Base-by-base conservation (phyloP, 2,797 vertebrate species). In the Diglossa cyanea region DNA sequence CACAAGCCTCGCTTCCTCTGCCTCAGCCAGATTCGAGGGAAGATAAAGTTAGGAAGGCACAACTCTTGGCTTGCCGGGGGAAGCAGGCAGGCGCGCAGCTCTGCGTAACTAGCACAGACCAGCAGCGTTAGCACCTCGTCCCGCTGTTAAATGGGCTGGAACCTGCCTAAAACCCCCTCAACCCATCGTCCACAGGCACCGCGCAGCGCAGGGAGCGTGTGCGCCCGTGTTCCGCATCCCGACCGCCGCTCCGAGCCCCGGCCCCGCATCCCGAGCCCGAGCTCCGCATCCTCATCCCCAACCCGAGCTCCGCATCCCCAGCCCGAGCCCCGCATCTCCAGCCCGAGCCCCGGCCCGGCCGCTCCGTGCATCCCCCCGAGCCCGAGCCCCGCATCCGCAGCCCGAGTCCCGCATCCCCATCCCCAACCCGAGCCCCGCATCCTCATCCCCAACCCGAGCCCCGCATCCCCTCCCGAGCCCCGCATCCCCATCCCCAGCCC, bases 121-220 rank as follows among this genome's bases (percentile, higher is more conserved):
- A 3, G 11, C 33, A 4, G 18, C 0, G 17, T 1, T 3, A 11
- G n/a, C 58, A 8, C 25, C 51, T 14, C 1, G 28, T 10, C 28
- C 23, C 20, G 13, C 42, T 3, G 23, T 12, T 6, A 5, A 14
- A 21, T 2, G 6, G 10, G 40, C 67, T 4, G 79, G 15, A 28
- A 58, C 16, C 31, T 12, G 26, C 17, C 44, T 9, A 11, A 40
- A 50, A 0, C 2, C 5, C 7, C 13, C 8, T 11, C 6, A 25
- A 2, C 4, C 44, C 68, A 31, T 7, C 31, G 24, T 2, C 51
- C 13, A 2, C 44, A 13, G 14, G 44, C 16, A 61, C 25, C 12
- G 44, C 30, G 30, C 37, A 33, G 30, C 3, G n/a, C 14, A 30
- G 10, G 28, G 14, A 68, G 11, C 17, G 10, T 24, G 26, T n/a